Conservation (phyloP, 2,888 invertebrate genomes). For the Eurytoma californica region DNA sequence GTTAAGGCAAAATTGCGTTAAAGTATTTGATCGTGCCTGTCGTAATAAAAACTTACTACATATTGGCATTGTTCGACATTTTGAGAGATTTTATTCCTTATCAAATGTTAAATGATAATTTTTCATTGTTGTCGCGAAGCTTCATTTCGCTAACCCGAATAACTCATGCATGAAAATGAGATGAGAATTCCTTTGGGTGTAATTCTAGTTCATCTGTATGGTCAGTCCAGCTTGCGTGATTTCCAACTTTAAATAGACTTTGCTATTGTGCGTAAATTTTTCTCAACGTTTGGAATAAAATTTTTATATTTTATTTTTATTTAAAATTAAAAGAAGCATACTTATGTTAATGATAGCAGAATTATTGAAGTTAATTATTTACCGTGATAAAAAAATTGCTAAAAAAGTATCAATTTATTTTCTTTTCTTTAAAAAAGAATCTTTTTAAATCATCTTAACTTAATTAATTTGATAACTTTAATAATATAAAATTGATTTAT, state of each 20-base stretch:
- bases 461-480: too few species aligned
- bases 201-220: background rate
- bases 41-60: background rate
- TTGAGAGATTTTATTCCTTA: background rate
- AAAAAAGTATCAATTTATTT: too few species aligned
- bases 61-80: background rate
- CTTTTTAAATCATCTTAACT: too few species aligned
- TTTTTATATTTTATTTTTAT: too few species aligned
- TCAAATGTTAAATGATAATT: slow-evolving; percentile 10
- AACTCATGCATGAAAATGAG: slow-evolving; percentile 26
- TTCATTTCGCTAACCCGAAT: background rate
- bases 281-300: too few species aligned
- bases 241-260: slow-evolving; percentile 26
- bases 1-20: slow-evolving; percentile 4
- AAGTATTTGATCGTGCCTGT: too few species aligned
- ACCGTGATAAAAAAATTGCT: background rate
- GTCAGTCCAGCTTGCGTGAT: background rate
- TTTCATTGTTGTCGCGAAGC: background rate
- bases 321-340: too few species aligned
- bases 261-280: background rate
- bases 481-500: too few species aligned
- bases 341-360: too few species aligned
- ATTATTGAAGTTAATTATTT: too few species aligned
- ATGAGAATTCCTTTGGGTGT: background rate
- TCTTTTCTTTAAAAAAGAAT: too few species aligned